These are phyloP conservation scores for Drosophila pruinosa DNA, from an alignment of 1,140 invertebrate genomes.

Conservation along the genomic window DNA sequence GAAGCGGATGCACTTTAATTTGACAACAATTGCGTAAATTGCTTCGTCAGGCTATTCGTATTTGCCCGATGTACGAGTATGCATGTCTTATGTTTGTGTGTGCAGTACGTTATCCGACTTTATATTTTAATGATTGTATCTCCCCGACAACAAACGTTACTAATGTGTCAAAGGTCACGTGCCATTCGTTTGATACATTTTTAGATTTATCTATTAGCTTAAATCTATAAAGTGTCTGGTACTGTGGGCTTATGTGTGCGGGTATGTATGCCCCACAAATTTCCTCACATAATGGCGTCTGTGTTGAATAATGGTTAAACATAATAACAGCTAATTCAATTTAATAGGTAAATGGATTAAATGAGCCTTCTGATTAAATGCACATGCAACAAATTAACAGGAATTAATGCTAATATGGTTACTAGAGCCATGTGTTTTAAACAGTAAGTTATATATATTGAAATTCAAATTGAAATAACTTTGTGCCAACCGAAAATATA, in stretches of 20 bases:
- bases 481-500: too few relatives aligned
- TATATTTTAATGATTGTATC: constrained; percentile 38
- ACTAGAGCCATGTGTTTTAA: too few relatives aligned
- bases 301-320: not conserved
- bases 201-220: constrained; percentile 65
- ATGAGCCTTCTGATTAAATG: too few relatives aligned
- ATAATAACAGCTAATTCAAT: constrained; percentile 5
- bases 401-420: too few relatives aligned
- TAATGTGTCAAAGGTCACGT: constrained; percentile 82
- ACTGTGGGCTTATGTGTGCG: constrained; percentile 12
- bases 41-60: constrained; percentile 74
- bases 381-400: too few relatives aligned
- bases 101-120: constrained; percentile 26
- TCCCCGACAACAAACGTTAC: constrained; percentile 71
- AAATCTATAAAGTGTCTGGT: constrained; percentile 44
- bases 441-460: too few relatives aligned
- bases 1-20: constrained; percentile 82
- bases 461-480: too few relatives aligned
- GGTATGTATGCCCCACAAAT: constrained; percentile 1
- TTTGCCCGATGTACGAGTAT: constrained; percentile 20
- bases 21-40: constrained; percentile 82
- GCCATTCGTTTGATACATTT: constrained; percentile 78
- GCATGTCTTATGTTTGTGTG: not conserved
- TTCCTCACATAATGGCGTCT: too few relatives aligned
- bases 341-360: not conserved